These are phyloP conservation scores for Polyploca ridens DNA, from an alignment of 2,888 invertebrate species.

Conservation along the genomic window DNA sequence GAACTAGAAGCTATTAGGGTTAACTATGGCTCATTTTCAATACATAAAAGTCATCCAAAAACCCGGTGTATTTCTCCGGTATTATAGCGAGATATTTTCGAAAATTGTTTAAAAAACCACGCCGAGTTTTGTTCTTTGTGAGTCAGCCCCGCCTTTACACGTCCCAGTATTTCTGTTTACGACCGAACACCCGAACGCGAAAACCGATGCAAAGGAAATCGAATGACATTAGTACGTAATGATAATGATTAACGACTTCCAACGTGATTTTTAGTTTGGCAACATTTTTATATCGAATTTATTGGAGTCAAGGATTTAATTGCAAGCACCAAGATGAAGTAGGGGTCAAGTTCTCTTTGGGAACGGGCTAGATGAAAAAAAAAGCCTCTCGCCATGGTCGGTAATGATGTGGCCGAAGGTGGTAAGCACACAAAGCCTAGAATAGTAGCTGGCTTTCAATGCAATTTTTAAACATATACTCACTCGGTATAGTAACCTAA, in stretches of 20 bases:
- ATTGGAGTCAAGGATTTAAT: not conserved
- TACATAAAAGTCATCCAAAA: not conserved
- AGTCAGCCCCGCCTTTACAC: not conserved
- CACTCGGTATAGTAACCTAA: not conserved
- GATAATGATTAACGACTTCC: not conserved
- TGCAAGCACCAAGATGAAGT: not conserved
- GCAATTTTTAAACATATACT: not conserved
- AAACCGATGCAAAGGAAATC: conserved; percentile 1
- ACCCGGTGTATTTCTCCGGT: not conserved
- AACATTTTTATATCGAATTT: not conserved
- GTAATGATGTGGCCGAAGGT: no score
- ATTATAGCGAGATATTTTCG: not conserved
- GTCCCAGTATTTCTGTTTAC: conserved; percentile 1
- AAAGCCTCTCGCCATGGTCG: no score
- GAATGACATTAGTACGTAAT: not conserved
- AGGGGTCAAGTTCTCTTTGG: not conserved
- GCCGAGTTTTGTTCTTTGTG: not conserved
- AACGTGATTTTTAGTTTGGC: not conserved
- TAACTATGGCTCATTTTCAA: no score
- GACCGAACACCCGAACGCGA: not conserved
- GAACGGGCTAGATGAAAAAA: no score
- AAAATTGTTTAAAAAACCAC: not conserved
- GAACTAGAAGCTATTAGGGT: no score
- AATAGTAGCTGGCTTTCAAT: no score
- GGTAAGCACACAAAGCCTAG: no score